phyloP scores from a whole-genome alignment of 92 coral and sea anemone genomes.

The Phymanthus crucifer region DNA sequence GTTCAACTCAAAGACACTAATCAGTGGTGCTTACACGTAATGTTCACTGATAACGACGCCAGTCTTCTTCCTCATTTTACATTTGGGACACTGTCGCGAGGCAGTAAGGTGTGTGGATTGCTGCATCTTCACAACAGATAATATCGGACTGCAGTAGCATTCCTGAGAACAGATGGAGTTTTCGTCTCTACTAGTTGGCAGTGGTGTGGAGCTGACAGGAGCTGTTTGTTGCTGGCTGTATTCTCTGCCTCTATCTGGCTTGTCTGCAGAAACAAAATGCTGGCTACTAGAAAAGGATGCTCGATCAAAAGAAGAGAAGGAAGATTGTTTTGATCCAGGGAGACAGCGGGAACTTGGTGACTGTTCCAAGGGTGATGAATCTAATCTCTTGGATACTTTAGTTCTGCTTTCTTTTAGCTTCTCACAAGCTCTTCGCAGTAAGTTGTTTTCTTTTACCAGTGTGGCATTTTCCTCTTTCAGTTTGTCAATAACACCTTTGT shows the following conservation, averaged over 20 bases:
- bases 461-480: constrained; percentile 66
- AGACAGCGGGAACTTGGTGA: constrained; percentile 22
- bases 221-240: constrained; percentile 31
- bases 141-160: constrained; percentile 82
- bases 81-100: constrained; percentile 68
- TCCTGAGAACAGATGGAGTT: constrained; percentile 63
- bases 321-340: constrained; percentile 27
- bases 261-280: background rate
- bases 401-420: constrained; percentile 26
- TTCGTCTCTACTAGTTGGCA: constrained; percentile 8
- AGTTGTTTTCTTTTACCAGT: constrained; percentile 70
- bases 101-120: constrained; percentile 48
- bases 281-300: constrained; percentile 19
- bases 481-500: constrained; percentile 40
- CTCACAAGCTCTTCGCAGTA: constrained; percentile 40
- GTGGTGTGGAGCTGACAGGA: background rate
- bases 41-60: constrained; percentile 24
- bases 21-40: constrained; percentile 17
- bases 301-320: constrained; percentile 27
- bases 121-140: constrained; percentile 69
- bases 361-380: background rate
- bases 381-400: background rate
- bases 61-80: constrained; percentile 56
- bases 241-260: background rate
- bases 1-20: background rate